Conservation (phyloP, 2,888 invertebrate species). For the Himalopsyche anomala region DNA sequence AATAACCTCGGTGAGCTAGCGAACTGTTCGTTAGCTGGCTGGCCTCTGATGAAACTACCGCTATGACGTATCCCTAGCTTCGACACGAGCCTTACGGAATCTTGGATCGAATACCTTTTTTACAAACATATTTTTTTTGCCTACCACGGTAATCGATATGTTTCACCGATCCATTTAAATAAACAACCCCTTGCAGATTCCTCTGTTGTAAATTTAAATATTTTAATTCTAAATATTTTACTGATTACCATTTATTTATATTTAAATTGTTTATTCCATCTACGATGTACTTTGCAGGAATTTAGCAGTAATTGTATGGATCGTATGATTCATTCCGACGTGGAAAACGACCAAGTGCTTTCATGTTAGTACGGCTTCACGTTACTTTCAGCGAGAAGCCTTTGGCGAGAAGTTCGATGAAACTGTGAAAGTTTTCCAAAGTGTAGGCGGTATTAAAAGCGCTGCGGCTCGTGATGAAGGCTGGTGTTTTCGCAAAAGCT, state of each 20-base stretch:
- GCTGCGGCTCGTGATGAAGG: not conserved
- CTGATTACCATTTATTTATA: too few species aligned
- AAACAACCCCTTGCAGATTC: too few species aligned
- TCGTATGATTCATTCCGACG: not conserved
- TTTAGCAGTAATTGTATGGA: not conserved
- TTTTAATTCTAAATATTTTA: too few species aligned
- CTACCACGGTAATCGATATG: too few species aligned
- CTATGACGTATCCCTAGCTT: constrained; percentile 13
- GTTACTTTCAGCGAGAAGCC: not conserved
- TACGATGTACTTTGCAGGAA: too few species aligned
- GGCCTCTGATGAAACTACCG: constrained; percentile 49
- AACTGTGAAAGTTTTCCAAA: constrained; percentile 37
- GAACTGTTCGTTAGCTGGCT: constrained; percentile 45
- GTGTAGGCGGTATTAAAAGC: constrained; percentile 18
- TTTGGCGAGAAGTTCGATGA: constrained; percentile 10
- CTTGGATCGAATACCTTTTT: not conserved
- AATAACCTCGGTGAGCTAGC: constrained; percentile 55
- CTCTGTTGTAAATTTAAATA: too few species aligned
- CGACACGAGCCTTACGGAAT: constrained; percentile 1
- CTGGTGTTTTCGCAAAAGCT: constrained; percentile 18
- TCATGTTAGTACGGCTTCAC: not conserved
- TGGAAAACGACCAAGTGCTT: not conserved
- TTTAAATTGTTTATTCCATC: too few species aligned
- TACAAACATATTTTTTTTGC: too few species aligned
- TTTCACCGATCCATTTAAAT: too few species aligned